Evolutionary conservation across 2,888 invertebrate species (phyloP), one percentile per base, ranked within the genome.

Genomic region (Acanthosepion esculentum): DNA sequence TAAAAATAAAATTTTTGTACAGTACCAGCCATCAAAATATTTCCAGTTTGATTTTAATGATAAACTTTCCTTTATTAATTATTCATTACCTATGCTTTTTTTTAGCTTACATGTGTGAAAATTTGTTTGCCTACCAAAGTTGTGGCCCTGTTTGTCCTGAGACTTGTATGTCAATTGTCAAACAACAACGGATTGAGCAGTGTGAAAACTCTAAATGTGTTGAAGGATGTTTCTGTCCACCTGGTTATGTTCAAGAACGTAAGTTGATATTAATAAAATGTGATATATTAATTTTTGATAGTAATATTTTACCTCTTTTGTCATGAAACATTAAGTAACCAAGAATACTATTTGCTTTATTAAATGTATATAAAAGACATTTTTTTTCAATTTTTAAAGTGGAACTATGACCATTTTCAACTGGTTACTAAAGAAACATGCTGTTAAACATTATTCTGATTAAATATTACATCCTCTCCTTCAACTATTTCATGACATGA

Each of bases 221-320:
- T 78, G 78, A 78, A 78, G 78, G 78, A 12, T 78, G 78, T 33
- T 78, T 78, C n/a, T 78, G 78, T 78, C 78, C 78, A 78, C 15
- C 78, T 78, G 78, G 78, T 33, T 78, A 78, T 78, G 78, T 33
- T 78, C 78, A 78, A 78, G n/a, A 78, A 78, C 78, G 78, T 78
- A 78, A 78, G 78, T 78, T 78, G 78, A 78, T 78, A 15, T 78
- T 33, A n/a, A 78, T 33, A 78, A 78, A 78, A 78, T 33, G n/a
- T n/a, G 10, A 78, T 78, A n/a, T n/a, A 78, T 78, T 78, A 4
- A 78, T 78, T 33, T 78, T 15, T 78, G 59, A 59, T 59, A n/a
- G 15, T 78, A 78, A 78, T 29, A n/a, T 78, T 15, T 18, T 78
- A 78, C 15, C n/a, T 59, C 23, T 78, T 78, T 10, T 78, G 78